Evolutionary conservation across 2,113 vertebrate species (phyloP).

Genomic region (Irena cyanogastra): DNA sequence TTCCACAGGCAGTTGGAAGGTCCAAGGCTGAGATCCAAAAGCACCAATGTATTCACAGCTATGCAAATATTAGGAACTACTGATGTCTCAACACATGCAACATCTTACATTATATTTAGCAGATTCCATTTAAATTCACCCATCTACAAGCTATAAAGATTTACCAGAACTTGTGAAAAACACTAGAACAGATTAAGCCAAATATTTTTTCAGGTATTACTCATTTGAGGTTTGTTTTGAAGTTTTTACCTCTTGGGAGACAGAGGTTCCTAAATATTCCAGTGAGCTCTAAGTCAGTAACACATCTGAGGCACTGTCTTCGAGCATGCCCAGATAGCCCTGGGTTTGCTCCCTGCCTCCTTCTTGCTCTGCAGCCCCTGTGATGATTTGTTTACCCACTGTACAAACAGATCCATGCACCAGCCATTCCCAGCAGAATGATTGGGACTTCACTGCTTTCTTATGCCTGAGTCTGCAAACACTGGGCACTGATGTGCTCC

Average conservation of each 20-base stretch:
- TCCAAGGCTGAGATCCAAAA: background rate
- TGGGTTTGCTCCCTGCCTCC: background rate
- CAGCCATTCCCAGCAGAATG: background rate
- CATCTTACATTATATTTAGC: background rate
- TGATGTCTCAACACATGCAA: background rate
- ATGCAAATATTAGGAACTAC: background rate
- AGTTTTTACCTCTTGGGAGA: background rate
- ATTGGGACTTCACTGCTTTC: background rate
- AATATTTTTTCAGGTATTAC: background rate
- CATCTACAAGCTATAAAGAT: background rate
- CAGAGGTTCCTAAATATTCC: background rate
- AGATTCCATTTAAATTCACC: background rate
- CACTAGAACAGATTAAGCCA: background rate
- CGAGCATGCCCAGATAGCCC: background rate
- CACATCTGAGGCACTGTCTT: background rate
- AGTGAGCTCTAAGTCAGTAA: background rate
- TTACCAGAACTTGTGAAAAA: background rate
- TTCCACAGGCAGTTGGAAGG: background rate
- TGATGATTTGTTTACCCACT: slow-evolving; percentile 22
- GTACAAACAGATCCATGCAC: background rate
- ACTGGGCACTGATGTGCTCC: background rate
- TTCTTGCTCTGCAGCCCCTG: background rate
- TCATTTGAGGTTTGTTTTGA: background rate
- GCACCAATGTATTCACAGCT: background rate
- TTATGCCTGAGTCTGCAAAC: background rate